Base-by-base conservation (phyloP, 2,888 invertebrate genomes). In the Phengaris alcon region DNA sequence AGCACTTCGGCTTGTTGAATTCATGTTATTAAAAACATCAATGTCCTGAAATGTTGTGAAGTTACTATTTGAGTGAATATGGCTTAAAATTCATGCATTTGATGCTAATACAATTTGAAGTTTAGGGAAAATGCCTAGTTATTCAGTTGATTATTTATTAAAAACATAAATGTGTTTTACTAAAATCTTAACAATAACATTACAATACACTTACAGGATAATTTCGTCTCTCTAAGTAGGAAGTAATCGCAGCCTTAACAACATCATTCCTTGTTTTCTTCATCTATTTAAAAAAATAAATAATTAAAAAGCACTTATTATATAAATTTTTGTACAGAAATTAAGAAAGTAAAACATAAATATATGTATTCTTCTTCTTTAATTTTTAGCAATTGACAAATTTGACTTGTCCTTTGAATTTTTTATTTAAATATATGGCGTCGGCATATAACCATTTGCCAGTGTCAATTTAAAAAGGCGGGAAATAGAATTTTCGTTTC, bases 151-250 rank as follows among this genome's bases (percentile, higher is more conserved):
- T 15, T 59, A 15, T 6, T 59, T 22, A 22, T 59, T 10, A 3
- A 15, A 59, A 59, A 59, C 9, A 59, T 22, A 59, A 4, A 54
- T 54, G 54, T 54, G 59, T 9, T 3, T 3, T 22, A 9, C 22
- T 22, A 59, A 22, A 22, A 59, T 8, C 3, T 59, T 59, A 6
- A 59, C 10, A 59, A 3, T 22, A 35, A 35, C 35, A 15, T 59
- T 59, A 15, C 59, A 59, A 15, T 15, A 68, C 74, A 85, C 89
- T 88, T 86, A 95, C 95, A 81, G 95, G 94, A 86, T 96, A 96
- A 83, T 95, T 95, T 74, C 96, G 94, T 77, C 95, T 94, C 86
- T 96, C 95, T 83, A 96, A 90, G 90, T 96, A 96, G 78, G 95
- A 94, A 82, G 94, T 93, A 81, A 96, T 94, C 78, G 95, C 95